phyloP scores from a whole-genome alignment of 2,797 vertebrate genomes.

The Acanthis flammea region DNA sequence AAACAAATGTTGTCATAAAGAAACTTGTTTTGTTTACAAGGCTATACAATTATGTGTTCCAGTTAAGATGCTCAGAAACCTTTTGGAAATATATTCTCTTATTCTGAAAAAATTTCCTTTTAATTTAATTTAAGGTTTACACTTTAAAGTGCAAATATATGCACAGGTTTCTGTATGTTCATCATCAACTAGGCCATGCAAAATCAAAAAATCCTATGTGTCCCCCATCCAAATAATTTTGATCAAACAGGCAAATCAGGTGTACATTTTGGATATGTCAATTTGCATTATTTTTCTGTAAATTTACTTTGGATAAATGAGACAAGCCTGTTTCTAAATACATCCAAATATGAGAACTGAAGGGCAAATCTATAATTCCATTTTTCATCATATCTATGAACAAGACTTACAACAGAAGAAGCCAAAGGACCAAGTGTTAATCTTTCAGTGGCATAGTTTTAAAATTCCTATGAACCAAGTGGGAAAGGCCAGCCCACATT shows the following conservation, averaged over 20 bases:
- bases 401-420: not conserved
- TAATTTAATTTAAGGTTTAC: not conserved
- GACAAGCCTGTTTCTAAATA: not conserved
- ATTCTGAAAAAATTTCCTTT: not conserved
- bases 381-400: not conserved
- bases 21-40: not conserved
- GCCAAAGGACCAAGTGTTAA: not conserved
- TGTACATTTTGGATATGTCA: not conserved
- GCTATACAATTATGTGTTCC: not conserved
- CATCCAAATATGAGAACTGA: not conserved
- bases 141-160: not conserved
- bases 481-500: not conserved
- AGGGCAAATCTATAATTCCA: not conserved
- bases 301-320: not conserved
- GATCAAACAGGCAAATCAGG: not conserved
- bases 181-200: not conserved
- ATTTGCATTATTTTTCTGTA: not conserved
- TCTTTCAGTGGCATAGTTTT: not conserved
- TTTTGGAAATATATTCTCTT: not conserved
- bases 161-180: not conserved
- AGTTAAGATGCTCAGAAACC: not conserved
- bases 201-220: not conserved
- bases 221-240: not conserved
- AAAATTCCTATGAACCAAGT: not conserved
- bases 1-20: not conserved